Evolutionary conservation across 30 jellyfish, hydroid and myxozoan genomes (phyloP), one percentile per base, ranked within the genome.

Genomic region (Hydractinia symbiolongicarpus): DNA sequence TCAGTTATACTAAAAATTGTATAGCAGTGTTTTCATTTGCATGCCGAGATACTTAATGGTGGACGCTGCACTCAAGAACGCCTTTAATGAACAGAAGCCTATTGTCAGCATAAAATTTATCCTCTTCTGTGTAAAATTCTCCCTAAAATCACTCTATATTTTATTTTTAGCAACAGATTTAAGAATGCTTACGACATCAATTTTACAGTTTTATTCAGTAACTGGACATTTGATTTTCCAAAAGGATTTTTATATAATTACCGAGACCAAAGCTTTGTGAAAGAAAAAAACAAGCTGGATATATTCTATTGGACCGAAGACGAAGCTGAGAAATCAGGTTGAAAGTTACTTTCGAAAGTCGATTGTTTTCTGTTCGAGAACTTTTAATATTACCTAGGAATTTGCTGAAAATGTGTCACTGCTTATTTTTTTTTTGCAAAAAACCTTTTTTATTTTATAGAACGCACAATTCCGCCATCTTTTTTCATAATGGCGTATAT

Each of bases 191-290:
- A 64, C 17, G 52, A 64, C 17, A 13, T 64, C 9, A 64, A 64
- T 64, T 64, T 64, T 6, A 64, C 74, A 6, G 74, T 51, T n/a
- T 51, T 64, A n/a, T 64, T 64, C 16, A 64, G 40, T 51, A 64
- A 64, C 9, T 64, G 74, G 74, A 64, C 74, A 51, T 64, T 64
- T 64, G 74, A 64, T 51, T n/a, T 64, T 44, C 74, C 74, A 51
- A 44, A 64, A n/a, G 19, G 52, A 13, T 13, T 64, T n/a, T 64
- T 64, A 13, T 1, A 44, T 6, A 64, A 4, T 13, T 64, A 64
- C 2, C 74, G 74, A 7, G 74, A 64, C 16, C 9, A 7, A 51
- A n/a, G 52, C 52, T 64, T 64, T 64, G 40, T n/a, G 9, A n/a
- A 64, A 5, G 74, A 64, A n/a, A n/a, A 44, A n/a, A n/a, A 4